phyloP scores from a whole-genome alignment of 2,888 invertebrate species.

The Hipparchia semele region DNA sequence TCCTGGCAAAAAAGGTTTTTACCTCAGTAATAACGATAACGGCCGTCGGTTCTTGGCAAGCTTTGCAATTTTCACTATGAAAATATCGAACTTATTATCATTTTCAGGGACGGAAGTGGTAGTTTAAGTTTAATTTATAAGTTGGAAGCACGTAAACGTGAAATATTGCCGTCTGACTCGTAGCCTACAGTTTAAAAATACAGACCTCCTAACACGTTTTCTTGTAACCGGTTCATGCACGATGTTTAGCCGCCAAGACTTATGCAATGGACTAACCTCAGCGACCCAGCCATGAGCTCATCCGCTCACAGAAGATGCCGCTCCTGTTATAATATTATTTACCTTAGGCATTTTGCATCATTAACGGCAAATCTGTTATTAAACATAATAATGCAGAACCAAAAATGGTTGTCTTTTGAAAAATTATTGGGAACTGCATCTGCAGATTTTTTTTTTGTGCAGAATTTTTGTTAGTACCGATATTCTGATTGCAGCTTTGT shows the following conservation, averaged over 20 bases:
- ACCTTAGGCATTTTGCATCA: not conserved
- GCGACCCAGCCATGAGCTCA: conserved; percentile 39
- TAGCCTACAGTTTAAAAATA: conserved; percentile 46
- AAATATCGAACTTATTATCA: not conserved
- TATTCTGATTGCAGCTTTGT: no score
- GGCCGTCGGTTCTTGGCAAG: not conserved
- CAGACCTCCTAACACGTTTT: conserved; percentile 80
- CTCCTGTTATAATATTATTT: conserved; percentile 7
- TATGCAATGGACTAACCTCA: conserved; percentile 73
- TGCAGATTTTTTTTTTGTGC: not conserved
- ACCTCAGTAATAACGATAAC: not conserved
- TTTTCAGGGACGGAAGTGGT: conserved; percentile 7
- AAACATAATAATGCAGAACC: no score
- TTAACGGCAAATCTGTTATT: not conserved
- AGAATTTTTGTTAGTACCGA: not conserved
- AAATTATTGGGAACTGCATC: not conserved
- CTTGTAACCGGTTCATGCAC: conserved; percentile 75
- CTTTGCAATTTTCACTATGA: not conserved
- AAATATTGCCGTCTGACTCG: conserved; percentile 19
- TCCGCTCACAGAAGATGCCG: conserved; percentile 31
- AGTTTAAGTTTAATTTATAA: conserved; percentile 14
- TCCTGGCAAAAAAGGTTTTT: not conserved
- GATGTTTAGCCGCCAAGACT: conserved; percentile 61
- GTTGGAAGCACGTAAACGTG: not conserved
- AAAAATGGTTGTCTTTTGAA: not conserved